Conservation (phyloP, 2,888 invertebrate species). For the Pogonocherus hispidulus region DNA sequence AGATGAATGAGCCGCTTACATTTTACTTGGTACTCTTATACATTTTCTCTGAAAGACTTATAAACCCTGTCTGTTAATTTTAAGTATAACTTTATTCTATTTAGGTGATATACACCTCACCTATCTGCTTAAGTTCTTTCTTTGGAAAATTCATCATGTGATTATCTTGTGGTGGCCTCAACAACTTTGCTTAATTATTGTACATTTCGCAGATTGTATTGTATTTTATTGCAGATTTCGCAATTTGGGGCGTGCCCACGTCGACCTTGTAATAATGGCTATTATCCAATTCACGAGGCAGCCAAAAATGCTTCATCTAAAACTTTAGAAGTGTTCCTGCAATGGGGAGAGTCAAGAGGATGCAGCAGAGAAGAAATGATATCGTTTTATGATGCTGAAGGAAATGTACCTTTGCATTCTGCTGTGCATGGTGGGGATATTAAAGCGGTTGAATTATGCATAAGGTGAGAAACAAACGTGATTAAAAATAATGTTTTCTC, state of each 20-base stretch:
- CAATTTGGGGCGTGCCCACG: constrained; percentile 85
- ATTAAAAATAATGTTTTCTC: not conserved
- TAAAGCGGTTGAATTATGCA: constrained; percentile 87
- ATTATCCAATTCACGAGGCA: constrained; percentile 92
- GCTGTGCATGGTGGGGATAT: constrained; percentile 83
- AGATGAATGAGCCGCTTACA: too few species aligned
- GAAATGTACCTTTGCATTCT: constrained; percentile 83
- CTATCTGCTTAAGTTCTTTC: too few species aligned
- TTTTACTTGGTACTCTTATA: too few species aligned
- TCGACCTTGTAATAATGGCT: constrained; percentile 87
- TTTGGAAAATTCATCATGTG: too few species aligned
- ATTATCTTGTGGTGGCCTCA: too few species aligned
- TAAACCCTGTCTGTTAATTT: too few species aligned
- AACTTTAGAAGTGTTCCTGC: constrained; percentile 85
- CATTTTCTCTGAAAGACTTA: too few species aligned
- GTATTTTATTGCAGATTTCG: too few species aligned
- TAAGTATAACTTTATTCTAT: too few species aligned
- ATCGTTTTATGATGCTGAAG: constrained; percentile 87
- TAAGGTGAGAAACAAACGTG: constrained; percentile 68
- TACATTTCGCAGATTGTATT: too few species aligned
- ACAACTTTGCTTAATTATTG: too few species aligned
- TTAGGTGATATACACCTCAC: too few species aligned
- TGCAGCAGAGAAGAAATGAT: constrained; percentile 87
- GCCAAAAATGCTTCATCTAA: constrained; percentile 90
- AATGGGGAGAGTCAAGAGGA: constrained; percentile 86